A percentile compares a stretch with the other conserved stretches of the same genome.
These are phyloP conservation scores for Parus major DNA, from an alignment of 2,113 vertebrate species.

Conservation along the genomic window DNA sequence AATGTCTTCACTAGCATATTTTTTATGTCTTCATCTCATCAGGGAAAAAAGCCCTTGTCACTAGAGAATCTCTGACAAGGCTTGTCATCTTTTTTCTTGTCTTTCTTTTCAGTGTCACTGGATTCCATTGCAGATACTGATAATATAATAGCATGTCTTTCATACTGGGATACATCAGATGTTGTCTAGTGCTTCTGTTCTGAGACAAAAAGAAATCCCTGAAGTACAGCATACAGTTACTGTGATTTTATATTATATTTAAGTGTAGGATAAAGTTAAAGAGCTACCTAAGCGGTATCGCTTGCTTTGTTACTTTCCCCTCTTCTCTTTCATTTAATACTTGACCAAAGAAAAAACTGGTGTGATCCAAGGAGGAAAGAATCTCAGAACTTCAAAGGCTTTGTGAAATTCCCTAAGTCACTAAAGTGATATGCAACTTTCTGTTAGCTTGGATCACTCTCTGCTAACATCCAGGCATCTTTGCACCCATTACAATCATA, in stretches of 20 bases:
- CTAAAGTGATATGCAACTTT: neutral
- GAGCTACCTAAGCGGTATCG: neutral
- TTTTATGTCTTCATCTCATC: neutral
- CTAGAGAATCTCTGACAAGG: constrained; percentile 15
- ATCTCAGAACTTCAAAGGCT: neutral
- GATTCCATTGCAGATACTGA: neutral
- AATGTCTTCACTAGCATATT: neutral
- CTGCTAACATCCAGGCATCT: neutral
- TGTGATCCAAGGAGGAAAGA: neutral
- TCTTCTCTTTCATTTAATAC: neutral
- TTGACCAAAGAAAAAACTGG: neutral
- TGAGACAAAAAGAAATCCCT: neutral
- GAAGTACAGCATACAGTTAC: neutral
- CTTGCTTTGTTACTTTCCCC: neutral
- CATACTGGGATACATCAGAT: neutral
- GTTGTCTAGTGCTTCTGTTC: neutral
- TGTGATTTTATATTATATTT: neutral
- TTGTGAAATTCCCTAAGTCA: neutral
- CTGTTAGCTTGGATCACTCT: neutral
- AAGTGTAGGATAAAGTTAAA: neutral
- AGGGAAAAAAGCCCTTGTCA: constrained; percentile 14
- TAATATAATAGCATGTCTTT: constrained; percentile 38
- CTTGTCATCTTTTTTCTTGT: constrained; percentile 20
- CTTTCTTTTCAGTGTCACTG: neutral
- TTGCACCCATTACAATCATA: neutral